Conservation (phyloP, 2,797 vertebrate species). For the Trematomus bernacchii region DNA sequence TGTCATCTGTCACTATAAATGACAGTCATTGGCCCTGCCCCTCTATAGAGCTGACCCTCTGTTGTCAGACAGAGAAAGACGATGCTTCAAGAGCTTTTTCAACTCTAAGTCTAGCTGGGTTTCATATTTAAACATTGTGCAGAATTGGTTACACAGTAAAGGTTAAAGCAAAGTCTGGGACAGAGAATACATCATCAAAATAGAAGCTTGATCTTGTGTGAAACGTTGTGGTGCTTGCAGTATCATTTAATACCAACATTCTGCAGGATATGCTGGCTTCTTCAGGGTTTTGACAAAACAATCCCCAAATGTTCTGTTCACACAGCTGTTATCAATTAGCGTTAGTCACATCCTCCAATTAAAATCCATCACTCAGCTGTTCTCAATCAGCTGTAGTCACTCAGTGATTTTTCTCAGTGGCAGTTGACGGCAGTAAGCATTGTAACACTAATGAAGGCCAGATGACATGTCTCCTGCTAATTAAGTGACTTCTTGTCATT, state of each 20-base stretch:
- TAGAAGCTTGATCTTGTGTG: not conserved
- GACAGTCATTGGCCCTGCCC: not conserved
- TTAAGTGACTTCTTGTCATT: not conserved
- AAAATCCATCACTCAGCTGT: constrained; percentile 22
- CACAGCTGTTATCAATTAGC: constrained; percentile 29
- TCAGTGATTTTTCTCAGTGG: not conserved
- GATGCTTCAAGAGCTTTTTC: not conserved
- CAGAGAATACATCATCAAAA: too few relatives aligned
- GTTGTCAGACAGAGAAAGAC: not conserved
- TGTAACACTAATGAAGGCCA: not conserved
- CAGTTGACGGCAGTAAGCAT: constrained; percentile 3
- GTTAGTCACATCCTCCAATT: constrained; percentile 10
- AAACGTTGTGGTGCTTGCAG: not conserved
- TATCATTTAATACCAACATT: not conserved
- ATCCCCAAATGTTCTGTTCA: constrained; percentile 5
- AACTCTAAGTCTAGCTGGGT: not conserved
- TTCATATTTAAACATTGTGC: not conserved
- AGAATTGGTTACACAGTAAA: not conserved
- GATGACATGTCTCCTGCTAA: too few relatives aligned
- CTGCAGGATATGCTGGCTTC: not conserved
- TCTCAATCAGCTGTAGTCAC: constrained; percentile 7
- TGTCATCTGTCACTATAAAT: constrained; percentile 21
- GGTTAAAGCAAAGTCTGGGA: not conserved
- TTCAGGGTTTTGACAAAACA: not conserved
- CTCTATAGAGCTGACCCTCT: constrained; percentile 2